These are phyloP conservation scores for Carassius carassius DNA, from an alignment of 2,113 vertebrate species.

Conservation along the genomic window DNA sequence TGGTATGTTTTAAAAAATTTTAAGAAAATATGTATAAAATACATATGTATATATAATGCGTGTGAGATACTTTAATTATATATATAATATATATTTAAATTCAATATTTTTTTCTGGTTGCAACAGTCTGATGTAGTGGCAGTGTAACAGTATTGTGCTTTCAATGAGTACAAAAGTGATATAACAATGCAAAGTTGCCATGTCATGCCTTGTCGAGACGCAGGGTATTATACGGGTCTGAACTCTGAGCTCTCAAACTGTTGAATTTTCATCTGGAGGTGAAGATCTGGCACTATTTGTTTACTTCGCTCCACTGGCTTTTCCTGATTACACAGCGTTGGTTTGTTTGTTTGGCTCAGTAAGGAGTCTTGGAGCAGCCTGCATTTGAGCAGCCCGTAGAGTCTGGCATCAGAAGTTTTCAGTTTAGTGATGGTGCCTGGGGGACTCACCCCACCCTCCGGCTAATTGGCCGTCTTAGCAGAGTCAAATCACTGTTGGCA, in stretches of 20 bases:
- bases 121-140: not conserved
- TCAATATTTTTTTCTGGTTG: not conserved
- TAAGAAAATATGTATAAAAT: too few relatives aligned
- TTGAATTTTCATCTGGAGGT: not conserved
- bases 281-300: not conserved
- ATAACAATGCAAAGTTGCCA: not conserved
- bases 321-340: not conserved
- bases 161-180: not conserved
- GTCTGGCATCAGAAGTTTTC: slow-evolving; percentile 17
- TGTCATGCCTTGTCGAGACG: not conserved
- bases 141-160: not conserved
- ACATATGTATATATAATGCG: too few relatives aligned
- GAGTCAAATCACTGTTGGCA: slow-evolving; percentile 4
- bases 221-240: not conserved
- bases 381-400: not conserved
- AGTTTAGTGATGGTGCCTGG: slow-evolving; percentile 16
- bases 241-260: not conserved
- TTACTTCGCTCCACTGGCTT: not conserved
- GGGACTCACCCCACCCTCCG: slow-evolving; percentile 13
- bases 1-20: too few relatives aligned
- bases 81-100: too few relatives aligned
- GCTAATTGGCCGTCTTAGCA: slow-evolving; percentile 1
- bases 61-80: too few relatives aligned
- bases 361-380: slow-evolving; percentile 5
- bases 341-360: slow-evolving; percentile 24